Evolutionary conservation across 2,888 invertebrate genomes (phyloP), one percentile per base, ranked within the genome.

Genomic region (Onthophagus sagittarius): DNA sequence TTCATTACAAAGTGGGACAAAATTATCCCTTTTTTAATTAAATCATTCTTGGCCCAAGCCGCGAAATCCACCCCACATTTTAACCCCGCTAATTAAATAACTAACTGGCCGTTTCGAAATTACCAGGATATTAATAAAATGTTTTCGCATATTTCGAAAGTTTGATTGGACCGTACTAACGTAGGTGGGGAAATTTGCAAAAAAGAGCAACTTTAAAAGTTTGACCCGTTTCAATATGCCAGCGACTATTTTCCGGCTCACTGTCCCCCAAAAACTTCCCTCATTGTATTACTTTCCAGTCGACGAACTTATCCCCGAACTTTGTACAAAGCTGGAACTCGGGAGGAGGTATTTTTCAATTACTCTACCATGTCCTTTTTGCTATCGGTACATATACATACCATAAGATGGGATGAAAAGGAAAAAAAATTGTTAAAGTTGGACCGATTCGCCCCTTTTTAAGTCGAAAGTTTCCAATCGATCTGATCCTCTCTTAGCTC

Each of bases 361-460:
- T 67, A 67, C 67, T 67, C 32, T 67, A n/a, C 15, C 32, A 32
- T 67, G 32, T 67, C 67, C 32, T 31, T 32, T 23, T 67, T n/a
- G 31, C 15, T 67, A 23, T 32, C 67, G n/a, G n/a, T 15, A 14
- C 15, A 32, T 32, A 67, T 23, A 67, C 32, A 67, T 31, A 67
- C 62, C 23, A 15, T 62, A 62, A 62, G 62, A 9, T 15, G 15
- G 23, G 11, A 15, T 15, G 53, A 62, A 14, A 23, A 67, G 31
- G 7, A 67, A 31, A 67, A 67, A n/a, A n/a, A n/a, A n/a, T n/a
- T n/a, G n/a, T n/a, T n/a, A n/a, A n/a, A n/a, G n/a, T n/a, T n/a
- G 77, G 76, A 72, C 74, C 78, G 78, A 78, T 79, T 78, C 77
- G 79, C 79, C n/a, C n/a, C n/a, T n/a, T 79, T 80, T 80, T 79